Evolutionary conservation across 2,888 invertebrate species (phyloP).

Genomic region (Hermaeophaga mercurialis): DNA sequence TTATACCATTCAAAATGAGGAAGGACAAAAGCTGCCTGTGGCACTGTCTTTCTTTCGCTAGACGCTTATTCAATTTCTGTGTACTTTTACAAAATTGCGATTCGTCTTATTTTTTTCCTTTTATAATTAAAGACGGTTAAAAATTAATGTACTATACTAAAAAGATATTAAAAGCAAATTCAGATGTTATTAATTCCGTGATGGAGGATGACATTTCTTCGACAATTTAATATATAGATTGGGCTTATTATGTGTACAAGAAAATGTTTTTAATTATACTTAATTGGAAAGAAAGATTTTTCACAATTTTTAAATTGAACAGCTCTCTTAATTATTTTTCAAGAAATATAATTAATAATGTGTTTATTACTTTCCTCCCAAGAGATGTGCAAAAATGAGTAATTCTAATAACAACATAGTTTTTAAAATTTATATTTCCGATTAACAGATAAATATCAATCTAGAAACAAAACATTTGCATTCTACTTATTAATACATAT

Average conservation of each 20-base stretch:
- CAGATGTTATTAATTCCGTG: constrained; percentile 29
- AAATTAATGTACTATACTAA: constrained; percentile 38
- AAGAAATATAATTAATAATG: too few relatives aligned
- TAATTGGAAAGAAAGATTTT: constrained; percentile 19
- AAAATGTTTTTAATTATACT: constrained; percentile 22
- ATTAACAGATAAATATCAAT: too few relatives aligned
- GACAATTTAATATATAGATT: constrained; percentile 27
- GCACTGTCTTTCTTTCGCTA: constrained; percentile 12
- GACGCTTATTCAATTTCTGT: constrained; percentile 41
- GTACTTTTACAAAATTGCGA: constrained; percentile 38
- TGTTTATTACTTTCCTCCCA: too few relatives aligned
- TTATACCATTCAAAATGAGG: too few relatives aligned
- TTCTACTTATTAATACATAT: too few relatives aligned
- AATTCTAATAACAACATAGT: too few relatives aligned
- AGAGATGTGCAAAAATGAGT: too few relatives aligned
- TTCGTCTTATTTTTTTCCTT: constrained; percentile 38
- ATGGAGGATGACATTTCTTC: constrained; percentile 20
- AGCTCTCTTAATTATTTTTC: too few relatives aligned
- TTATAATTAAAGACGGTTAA: constrained; percentile 36
- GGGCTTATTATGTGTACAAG: constrained; percentile 19
- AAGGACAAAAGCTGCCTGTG: background rate
- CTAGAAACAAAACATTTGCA: too few relatives aligned
- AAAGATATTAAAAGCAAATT: constrained; percentile 37
- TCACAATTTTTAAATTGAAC: too few relatives aligned
- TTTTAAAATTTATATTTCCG: too few relatives aligned